phyloP scores from a whole-genome alignment of 1,140 invertebrate species.

The Ptiloglossa arizonensis region DNA sequence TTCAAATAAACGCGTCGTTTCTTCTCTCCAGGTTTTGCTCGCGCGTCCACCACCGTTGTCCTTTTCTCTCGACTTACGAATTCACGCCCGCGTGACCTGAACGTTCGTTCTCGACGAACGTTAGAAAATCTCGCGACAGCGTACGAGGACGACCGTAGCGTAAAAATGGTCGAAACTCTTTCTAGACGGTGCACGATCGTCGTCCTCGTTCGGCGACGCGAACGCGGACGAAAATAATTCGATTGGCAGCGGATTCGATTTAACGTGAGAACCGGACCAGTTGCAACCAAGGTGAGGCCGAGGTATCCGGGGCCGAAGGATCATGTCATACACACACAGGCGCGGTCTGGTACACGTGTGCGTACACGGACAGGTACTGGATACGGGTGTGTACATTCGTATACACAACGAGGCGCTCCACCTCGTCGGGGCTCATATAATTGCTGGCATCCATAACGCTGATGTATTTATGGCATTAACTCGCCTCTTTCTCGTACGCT shows the following conservation, averaged over 20 bases:
- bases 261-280: constrained; percentile 78
- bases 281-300: constrained; percentile 68
- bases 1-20: not conserved
- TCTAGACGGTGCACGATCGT: too few relatives aligned
- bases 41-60: too few relatives aligned
- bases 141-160: not conserved
- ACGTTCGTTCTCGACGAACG: too few relatives aligned
- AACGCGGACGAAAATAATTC: constrained; percentile 70
- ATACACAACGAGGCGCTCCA: constrained; percentile 72
- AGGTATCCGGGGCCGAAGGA: constrained; percentile 70
- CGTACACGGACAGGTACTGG: constrained; percentile 53
- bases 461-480: constrained; percentile 82
- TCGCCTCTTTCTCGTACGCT: constrained; percentile 78
- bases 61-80: not conserved
- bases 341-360: constrained; percentile 5
- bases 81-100: not conserved
- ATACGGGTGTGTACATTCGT: constrained; percentile 43
- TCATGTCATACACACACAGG: constrained; percentile 59
- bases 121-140: not conserved
- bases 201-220: not conserved
- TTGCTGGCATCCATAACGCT: constrained; percentile 82
- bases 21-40: not conserved
- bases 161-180: not conserved
- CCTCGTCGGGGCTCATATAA: constrained; percentile 79
- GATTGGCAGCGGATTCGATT: constrained; percentile 70